Evolutionary conservation across 1,140 invertebrate genomes (phyloP), one percentile per base, ranked within the genome.

Genomic region (Venturia canescens): DNA sequence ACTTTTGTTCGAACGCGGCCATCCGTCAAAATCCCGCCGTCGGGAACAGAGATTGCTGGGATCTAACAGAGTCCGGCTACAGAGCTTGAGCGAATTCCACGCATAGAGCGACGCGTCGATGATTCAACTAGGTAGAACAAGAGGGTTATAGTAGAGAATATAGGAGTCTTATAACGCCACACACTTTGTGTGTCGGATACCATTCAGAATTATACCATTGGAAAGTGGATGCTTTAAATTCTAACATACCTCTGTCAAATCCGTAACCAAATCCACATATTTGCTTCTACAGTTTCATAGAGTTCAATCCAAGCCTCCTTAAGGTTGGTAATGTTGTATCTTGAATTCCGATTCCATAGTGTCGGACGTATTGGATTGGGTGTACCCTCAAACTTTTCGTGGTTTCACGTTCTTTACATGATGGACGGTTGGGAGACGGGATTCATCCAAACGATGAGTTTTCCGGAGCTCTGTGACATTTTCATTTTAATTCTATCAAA

Each of bases 1-100:
- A 85, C 83, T 83, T 85, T 84, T 86, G 84, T 86, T 86, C 83
- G 27, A 78, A 77, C 48, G 69, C 83, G 80, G 69, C 82, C 85
- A 83, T 84, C 84, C 84, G 79, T 84, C 78, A 80, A 84, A 86
- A 84, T 81, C 83, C 69, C 79, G 74, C 83, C 75, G 75, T 78
- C 79, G 75, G 5, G 77, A 79, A 79, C 77, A 79, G 77, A 76
- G 77, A 76, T 76, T 81, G 80, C 77, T 76, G 69, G 50, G 21
- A 50, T 66, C 48, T 29, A 66, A 63, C 48, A 29, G 50, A 44
- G 53, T 9, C 48, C 63, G 70, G 13, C 27, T 69, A 69, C 66
- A 31, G 26, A 69, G 27, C 66, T 15, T 21, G 66, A 31, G 66
- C 44, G 48, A 50, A 53, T 53, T 31, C n/a, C 38, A 71, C 60